Base-by-base conservation (phyloP, 2,113 vertebrate species). In the Apeltes quadracus region DNA sequence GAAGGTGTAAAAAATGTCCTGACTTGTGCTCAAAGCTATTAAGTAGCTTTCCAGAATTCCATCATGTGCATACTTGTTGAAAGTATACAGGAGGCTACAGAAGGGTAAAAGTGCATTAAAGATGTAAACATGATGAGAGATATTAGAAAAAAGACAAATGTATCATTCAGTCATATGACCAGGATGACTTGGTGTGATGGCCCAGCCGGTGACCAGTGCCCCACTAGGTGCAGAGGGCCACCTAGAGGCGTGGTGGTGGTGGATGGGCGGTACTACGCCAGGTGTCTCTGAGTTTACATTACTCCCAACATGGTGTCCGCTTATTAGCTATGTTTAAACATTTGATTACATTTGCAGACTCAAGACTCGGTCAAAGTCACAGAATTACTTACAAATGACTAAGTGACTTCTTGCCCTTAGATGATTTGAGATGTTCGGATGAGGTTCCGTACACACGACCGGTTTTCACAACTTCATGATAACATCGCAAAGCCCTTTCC, bases 11-110 rank as follows among this genome's bases (percentile, higher is more conserved):
- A 72, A 71, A 56, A 56, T 68, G 55, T 41, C 63, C 39, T 58
- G 46, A 63, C 18, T 62, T 53, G 25, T 13, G 18, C 25, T 75
- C 27, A 66, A 68, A 67, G 74, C n/a, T 10, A 66, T 67, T 84
- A 63, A 58, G 69, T 75, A 50, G 56, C 46, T 76, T 77, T 48
- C 23, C 23, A 58, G n/a, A 68, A 55, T 43, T 72, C 59, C 32
- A 9, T 62, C 67, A 9, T 75, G 82, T 78, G 50, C 29, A 20
- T 32, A 15, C 72, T 61, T 75, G 69, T 71, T 68, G 57, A 76
- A 43, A 64, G 69, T 56, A 62, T 36, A 57, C 59, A n/a, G 41
- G 76, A 72, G 76, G 61, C 16, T 27, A 15, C 15, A 51, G 36
- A 27, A 15, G n/a, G 27, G 36, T 23, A 11, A 63, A 8, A n/a